phyloP scores from a whole-genome alignment of 2,113 vertebrate genomes.

The Ochotona curzoniae region DNA sequence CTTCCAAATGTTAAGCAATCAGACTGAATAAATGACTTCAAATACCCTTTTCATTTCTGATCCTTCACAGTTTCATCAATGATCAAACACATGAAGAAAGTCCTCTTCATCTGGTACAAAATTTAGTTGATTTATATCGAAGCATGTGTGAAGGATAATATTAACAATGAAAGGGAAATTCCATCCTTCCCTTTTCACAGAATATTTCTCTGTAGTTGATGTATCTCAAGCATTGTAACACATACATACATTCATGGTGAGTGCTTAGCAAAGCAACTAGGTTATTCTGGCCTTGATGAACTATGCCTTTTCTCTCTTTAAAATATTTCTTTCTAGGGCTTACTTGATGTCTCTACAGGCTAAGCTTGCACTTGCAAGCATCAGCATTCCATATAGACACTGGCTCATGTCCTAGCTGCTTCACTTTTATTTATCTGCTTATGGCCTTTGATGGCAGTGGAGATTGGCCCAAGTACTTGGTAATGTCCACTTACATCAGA shows the following conservation, averaged over 20 bases:
- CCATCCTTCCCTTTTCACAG: neutral
- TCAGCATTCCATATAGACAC: no score
- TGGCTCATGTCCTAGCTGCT: no score
- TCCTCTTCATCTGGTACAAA: neutral
- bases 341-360: no score
- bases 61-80: neutral
- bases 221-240: neutral
- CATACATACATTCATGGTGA: neutral
- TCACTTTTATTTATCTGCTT: no score
- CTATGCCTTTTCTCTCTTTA: neutral
- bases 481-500: no score
- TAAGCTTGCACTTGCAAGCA: no score
- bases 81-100: neutral
- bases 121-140: neutral
- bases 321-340: no score
- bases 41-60: neutral
- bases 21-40: neutral
- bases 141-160: neutral
- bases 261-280: neutral
- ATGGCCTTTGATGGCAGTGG: no score
- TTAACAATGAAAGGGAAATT: neutral
- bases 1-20: slow-evolving; percentile 11
- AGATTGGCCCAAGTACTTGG: no score
- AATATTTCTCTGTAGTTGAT: neutral
- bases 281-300: neutral